A percentile compares a stretch with the other conserved stretches of the same genome.
Conservation (phyloP, 1,140 invertebrate species). For the Hyles vespertilio region DNA sequence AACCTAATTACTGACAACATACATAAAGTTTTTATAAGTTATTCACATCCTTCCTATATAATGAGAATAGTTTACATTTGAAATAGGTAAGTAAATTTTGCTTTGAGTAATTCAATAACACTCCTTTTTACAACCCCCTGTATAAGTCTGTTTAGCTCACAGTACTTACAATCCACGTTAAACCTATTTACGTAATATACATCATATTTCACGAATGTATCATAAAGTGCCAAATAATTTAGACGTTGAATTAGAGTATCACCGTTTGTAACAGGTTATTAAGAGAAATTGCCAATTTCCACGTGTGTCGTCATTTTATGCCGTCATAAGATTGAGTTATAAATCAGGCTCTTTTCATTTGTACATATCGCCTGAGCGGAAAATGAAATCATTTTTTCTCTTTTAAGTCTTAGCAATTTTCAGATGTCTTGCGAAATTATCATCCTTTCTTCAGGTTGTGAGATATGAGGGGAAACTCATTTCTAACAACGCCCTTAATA, state of each 20-base stretch:
- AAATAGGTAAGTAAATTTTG: too few species aligned
- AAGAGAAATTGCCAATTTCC: constrained; percentile 72
- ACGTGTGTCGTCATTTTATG: constrained; percentile 60
- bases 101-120: too few species aligned
- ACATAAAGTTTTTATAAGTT: too few species aligned
- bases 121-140: too few species aligned
- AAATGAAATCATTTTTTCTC: constrained; percentile 37
- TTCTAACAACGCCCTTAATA: too few species aligned
- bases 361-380: constrained; percentile 47
- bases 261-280: constrained; percentile 50
- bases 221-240: constrained; percentile 12
- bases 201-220: too few species aligned
- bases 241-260: constrained; percentile 14
- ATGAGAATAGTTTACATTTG: too few species aligned
- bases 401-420: constrained; percentile 27
- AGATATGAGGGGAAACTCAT: not conserved
- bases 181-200: too few species aligned
- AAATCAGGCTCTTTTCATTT: constrained; percentile 59
- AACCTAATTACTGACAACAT: too few species aligned
- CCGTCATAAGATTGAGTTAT: constrained; percentile 65
- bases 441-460: constrained; percentile 8
- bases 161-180: too few species aligned
- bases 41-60: too few species aligned
- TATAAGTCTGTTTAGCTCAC: too few species aligned
- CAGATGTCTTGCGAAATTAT: not conserved